Evolutionary conservation across 2,888 invertebrate genomes (phyloP), one percentile per base, ranked within the genome.

Genomic region (Drosophila neoperkinsi): DNA sequence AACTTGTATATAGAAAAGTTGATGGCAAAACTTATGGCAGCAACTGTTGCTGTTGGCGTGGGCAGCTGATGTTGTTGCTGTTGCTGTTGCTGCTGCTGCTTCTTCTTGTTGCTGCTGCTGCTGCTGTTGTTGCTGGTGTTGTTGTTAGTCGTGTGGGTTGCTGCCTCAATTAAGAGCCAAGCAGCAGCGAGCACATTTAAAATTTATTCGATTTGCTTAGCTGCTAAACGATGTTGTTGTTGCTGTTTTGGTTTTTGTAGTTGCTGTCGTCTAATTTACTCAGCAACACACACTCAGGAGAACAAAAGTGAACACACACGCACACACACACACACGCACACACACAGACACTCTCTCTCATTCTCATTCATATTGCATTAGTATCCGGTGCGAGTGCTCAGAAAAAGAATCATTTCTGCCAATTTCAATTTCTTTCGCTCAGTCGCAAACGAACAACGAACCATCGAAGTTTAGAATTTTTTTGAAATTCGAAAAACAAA

Each of bases 371-470:
- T 77, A 43, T 63, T 55, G 56, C 79, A 61, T 46, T 67, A 57
- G 57, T 78, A 73, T 77, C 59, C 62, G 49, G 61, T 52, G 69
- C 38, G 66, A 67, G 65, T 80, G 77, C 83, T 77, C 56, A n/a
- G 56, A 28, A 28, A 70, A 68, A 65, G 58, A 62, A 71, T 65
- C 56, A 56, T 63, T 61, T 65, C 49, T 80, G 81, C 72, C 78
- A 79, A 80, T 79, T 79, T 80, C 69, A 90, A 91, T 92, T 90
- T 88, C 85, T 81, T 79, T 82, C 87, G 89, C 88, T 93, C 92
- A 92, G 92, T 92, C 92, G 92, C 91, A 92, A 91, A 91, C 93
- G 93, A 93, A 93, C 91, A 92, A 91, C 93, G 93, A 93, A 91
- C 93, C 92, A 93, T 93, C 93, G 93, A 91, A 91, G 92, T 91